Conservation (phyloP, 92 coral and sea anemone species). For the Isaurus tuberculatus region DNA sequence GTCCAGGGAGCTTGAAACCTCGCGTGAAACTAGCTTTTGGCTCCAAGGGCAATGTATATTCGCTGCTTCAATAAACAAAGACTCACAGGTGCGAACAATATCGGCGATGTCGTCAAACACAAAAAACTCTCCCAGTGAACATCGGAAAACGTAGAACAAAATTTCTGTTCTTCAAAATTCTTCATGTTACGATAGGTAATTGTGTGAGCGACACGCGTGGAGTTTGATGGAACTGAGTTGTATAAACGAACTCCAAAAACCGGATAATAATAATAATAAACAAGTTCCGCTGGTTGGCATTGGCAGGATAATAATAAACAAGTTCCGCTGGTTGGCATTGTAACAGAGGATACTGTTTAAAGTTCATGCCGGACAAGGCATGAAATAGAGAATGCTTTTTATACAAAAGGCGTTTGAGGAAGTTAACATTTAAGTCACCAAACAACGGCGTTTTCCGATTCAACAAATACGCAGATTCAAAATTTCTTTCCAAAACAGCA, state of each 20-base stretch:
- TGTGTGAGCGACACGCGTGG: too few species aligned
- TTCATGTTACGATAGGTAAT: too few species aligned
- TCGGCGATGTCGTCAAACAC: too few species aligned
- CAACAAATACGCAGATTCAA: not conserved
- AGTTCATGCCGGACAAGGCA: not conserved
- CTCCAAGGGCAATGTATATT: too few species aligned
- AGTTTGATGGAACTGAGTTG: too few species aligned
- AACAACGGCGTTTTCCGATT: not conserved
- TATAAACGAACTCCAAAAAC: constrained; percentile 32
- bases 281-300: constrained; percentile 6
- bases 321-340: constrained; percentile 12
- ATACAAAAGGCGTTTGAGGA: not conserved
- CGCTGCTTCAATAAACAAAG: too few species aligned
- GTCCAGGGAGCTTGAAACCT: too few species aligned
- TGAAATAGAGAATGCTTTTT: not conserved
- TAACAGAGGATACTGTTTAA: not conserved
- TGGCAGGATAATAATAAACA: constrained; percentile 31
- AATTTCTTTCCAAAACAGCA: not conserved
- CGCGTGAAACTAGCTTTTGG: too few species aligned
- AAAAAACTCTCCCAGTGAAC: too few species aligned
- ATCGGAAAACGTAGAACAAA: too few species aligned
- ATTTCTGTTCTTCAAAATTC: too few species aligned
- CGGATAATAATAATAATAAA: constrained; percentile 50
- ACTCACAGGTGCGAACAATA: too few species aligned
- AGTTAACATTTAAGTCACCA: not conserved